These are phyloP conservation scores for Sitodiplosis mosellana DNA, from an alignment of 1,140 invertebrate species.

Conservation along the genomic window DNA sequence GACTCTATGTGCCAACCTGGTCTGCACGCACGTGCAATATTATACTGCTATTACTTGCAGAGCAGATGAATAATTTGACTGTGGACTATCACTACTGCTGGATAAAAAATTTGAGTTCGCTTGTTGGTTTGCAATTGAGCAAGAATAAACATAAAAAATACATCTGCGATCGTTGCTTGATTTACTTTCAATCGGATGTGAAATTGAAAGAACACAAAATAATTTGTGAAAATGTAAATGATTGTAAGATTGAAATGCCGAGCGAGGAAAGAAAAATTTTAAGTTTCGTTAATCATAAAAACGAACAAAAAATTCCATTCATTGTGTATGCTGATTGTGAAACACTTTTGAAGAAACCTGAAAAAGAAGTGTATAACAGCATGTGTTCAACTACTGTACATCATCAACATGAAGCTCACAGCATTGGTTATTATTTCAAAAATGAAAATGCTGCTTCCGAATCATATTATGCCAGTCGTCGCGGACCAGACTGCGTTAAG, in stretches of 20 bases:
- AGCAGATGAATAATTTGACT: no score
- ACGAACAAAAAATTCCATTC: slow-evolving; percentile 14
- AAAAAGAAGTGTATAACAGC: slow-evolving; percentile 2
- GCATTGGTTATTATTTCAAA: slow-evolving; percentile 12
- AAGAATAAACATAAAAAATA: slow-evolving; percentile 8
- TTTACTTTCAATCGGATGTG: slow-evolving; percentile 10
- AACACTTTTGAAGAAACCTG: slow-evolving; percentile 9
- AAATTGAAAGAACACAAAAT: slow-evolving; percentile 10
- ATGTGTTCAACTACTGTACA: slow-evolving; percentile 5
- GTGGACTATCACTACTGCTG: slow-evolving; percentile 17
- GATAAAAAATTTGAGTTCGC: slow-evolving; percentile 14
- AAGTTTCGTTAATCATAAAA: slow-evolving; percentile 11
- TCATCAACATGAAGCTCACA: slow-evolving; percentile 17
- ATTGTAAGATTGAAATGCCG: no score
- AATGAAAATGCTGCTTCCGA: slow-evolving; percentile 13
- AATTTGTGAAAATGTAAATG: slow-evolving; percentile 1
- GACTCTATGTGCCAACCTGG: no score
- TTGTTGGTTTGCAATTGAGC: slow-evolving; percentile 13
- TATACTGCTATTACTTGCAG: no score
- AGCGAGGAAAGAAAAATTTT: not conserved
- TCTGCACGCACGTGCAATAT: no score
- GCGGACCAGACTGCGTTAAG: slow-evolving; percentile 12
- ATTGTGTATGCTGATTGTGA: slow-evolving; percentile 21
- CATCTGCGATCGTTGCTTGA: slow-evolving; percentile 15
- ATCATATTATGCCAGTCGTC: slow-evolving; percentile 11